phyloP scores from a whole-genome alignment of 2,113 vertebrate genomes.

The Aspidoscelis tigris region DNA sequence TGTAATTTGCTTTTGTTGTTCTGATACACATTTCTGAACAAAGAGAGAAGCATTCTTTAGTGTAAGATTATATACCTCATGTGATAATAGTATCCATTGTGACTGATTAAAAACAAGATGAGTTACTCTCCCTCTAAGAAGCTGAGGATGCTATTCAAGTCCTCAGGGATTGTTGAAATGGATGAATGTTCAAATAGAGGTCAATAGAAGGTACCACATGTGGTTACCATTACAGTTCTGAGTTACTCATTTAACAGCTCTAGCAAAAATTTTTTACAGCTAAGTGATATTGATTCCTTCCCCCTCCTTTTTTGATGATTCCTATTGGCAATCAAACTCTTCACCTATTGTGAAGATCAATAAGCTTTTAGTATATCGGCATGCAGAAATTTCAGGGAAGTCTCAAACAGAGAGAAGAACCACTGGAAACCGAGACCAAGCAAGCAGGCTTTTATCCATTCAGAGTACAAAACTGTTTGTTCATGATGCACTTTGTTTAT shows the following conservation, averaged over 20 bases:
- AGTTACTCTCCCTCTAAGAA: background rate
- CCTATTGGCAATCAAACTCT: conserved; percentile 6
- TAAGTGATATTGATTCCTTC: conserved; percentile 15
- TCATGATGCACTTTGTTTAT: background rate
- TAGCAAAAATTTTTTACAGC: background rate
- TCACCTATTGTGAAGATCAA: conserved; percentile 13
- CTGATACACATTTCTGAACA: background rate
- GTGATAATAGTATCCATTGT: background rate
- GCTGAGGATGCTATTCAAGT: background rate
- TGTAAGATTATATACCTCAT: background rate
- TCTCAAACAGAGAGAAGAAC: background rate
- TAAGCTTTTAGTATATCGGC: conserved; percentile 27
- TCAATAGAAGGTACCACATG: conserved; percentile 9
- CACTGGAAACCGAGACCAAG: background rate
- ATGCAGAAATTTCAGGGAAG: conserved; percentile 1
- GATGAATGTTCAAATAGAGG: background rate
- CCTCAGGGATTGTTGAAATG: conserved; percentile 8
- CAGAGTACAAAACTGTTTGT: background rate
- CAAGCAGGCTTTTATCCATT: background rate
- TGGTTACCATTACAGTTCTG: conserved; percentile 13
- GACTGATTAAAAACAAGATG: conserved; percentile 12
- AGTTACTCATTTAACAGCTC: conserved; percentile 12
- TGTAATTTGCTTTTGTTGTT: background rate
- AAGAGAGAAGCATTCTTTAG: background rate
- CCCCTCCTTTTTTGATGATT: conserved; percentile 10